Percentiles rank a stretch among this genome's conserved stretches.
Evolutionary conservation across 2,888 invertebrate genomes (phyloP).

Genomic region (Timema podura): DNA sequence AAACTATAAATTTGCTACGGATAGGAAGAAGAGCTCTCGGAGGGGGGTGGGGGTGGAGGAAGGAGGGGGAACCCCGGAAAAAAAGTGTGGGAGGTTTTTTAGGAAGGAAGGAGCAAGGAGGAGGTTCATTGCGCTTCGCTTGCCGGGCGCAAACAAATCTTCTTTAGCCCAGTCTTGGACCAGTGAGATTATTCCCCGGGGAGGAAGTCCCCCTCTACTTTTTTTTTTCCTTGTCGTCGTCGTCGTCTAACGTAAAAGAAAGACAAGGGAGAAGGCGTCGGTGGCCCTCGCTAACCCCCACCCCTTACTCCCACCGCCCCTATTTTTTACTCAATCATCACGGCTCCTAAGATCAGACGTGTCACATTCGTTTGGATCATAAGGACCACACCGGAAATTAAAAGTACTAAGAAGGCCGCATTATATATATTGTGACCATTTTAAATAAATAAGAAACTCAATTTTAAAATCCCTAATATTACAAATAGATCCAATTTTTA

Average conservation of each 20-base stretch:
- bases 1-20: constrained; percentile 32
- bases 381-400: too few relatives aligned
- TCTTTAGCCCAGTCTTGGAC: constrained; percentile 28
- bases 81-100: constrained; percentile 11
- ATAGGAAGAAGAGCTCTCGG: background rate
- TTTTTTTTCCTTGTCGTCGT: constrained; percentile 17
- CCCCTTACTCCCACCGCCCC: background rate
- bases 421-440: too few relatives aligned
- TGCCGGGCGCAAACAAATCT: constrained; percentile 33
- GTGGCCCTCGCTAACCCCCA: background rate
- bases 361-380: too few relatives aligned
- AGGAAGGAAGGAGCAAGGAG: background rate
- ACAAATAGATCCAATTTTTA: too few relatives aligned
- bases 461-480: too few relatives aligned
- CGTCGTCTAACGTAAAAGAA: background rate
- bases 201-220: too few relatives aligned
- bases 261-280: background rate
- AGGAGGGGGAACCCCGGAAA: constrained; percentile 10
- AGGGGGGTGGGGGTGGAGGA: constrained; percentile 15
- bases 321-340: too few relatives aligned
- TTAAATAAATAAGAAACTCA: too few relatives aligned
- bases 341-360: too few relatives aligned
- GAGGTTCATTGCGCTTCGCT: constrained; percentile 12
- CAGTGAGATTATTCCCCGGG: constrained; percentile 31
- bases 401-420: too few relatives aligned